Evolutionary conservation across 2,113 vertebrate species (phyloP).

Genomic region (Triplophysa tibetana): DNA sequence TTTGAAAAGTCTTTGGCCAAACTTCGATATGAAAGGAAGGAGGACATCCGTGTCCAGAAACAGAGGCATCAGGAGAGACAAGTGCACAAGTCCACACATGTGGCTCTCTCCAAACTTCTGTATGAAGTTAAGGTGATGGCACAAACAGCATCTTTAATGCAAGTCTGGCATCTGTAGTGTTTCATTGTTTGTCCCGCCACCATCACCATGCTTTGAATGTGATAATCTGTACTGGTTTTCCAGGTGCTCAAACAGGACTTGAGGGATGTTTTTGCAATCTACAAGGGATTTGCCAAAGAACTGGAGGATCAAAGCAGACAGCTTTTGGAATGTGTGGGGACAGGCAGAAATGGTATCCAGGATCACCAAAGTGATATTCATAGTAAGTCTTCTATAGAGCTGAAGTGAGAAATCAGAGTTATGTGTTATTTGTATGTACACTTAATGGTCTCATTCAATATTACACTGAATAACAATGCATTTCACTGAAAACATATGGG

Average conservation of each 20-base stretch:
- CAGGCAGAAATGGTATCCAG: constrained; percentile 46
- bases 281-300: constrained; percentile 64
- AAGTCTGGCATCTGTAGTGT: not conserved
- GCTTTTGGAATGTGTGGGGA: constrained; percentile 62
- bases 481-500: not conserved
- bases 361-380: constrained; percentile 27
- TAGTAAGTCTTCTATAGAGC: constrained; percentile 36
- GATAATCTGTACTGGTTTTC: constrained; percentile 24
- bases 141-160: not conserved
- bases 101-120: constrained; percentile 63
- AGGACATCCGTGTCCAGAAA: constrained; percentile 46
- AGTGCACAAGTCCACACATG: constrained; percentile 49
- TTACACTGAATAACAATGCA: no score
- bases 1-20: constrained; percentile 63
- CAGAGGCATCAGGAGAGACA: constrained; percentile 50
- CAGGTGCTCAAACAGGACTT: constrained; percentile 70
- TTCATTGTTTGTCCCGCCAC: not conserved
- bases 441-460: not conserved
- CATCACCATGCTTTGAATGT: not conserved
- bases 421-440: not conserved
- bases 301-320: constrained; percentile 70
- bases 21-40: constrained; percentile 58
- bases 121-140: constrained; percentile 56
- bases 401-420: not conserved
- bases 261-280: constrained; percentile 66